phyloP scores from a whole-genome alignment of 2,888 invertebrate genomes.

The Pachliopta kotzebuea region DNA sequence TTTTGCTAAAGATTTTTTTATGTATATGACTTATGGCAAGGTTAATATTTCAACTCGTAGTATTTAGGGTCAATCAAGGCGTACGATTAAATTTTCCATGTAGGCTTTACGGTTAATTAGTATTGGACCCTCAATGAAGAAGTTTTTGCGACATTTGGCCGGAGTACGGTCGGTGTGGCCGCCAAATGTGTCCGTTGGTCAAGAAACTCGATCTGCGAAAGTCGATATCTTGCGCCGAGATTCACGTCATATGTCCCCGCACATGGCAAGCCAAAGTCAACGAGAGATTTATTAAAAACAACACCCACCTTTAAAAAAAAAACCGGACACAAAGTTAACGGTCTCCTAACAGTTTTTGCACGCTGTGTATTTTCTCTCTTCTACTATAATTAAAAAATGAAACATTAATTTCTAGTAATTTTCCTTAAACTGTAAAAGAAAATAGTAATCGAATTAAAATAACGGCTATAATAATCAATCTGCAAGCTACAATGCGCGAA shows the following conservation, averaged over 20 bases:
- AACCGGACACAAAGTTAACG: constrained; percentile 12
- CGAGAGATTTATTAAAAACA: constrained; percentile 34
- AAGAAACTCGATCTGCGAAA: constrained; percentile 61
- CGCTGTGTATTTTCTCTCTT: background rate
- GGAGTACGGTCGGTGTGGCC: constrained; percentile 55
- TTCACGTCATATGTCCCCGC: constrained; percentile 62
- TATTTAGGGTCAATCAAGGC: constrained; percentile 35
- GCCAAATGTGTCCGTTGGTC: constrained; percentile 63
- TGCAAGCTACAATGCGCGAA: no score
- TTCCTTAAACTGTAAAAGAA: background rate
- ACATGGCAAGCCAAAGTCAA: constrained; percentile 67
- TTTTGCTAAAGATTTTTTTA: background rate
- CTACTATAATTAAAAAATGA: constrained; percentile 5
- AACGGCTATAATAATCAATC: no score
- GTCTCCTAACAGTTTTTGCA: background rate
- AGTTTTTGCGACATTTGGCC: constrained; percentile 64
- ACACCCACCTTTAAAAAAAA: constrained; percentile 2
- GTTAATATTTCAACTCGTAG: background rate
- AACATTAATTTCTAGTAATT: background rate
- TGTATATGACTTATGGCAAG: background rate
- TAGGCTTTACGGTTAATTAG: constrained; percentile 51
- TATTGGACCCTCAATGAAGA: constrained; percentile 53
- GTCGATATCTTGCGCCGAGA: constrained; percentile 56
- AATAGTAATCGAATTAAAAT: background rate
- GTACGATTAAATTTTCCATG: constrained; percentile 40